These are phyloP conservation scores for Leucophenga maculata DNA, from an alignment of 2,888 invertebrate species.

Conservation along the genomic window DNA sequence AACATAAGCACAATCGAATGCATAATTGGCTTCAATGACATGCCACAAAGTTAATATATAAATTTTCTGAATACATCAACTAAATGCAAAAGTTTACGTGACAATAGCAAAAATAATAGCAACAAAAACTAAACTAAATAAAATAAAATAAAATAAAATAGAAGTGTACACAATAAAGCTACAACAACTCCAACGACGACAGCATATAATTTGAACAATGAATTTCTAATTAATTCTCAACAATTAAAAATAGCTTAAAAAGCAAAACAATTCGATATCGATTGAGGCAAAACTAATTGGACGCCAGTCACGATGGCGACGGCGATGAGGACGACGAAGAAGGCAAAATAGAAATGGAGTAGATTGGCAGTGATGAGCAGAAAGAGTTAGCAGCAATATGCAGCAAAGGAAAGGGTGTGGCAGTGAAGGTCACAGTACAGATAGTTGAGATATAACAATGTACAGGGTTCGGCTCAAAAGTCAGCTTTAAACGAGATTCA, in stretches of 20 bases:
- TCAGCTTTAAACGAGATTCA: too few species aligned
- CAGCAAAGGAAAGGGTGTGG: background rate
- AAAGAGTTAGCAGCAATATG: background rate
- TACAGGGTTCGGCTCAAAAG: too few species aligned
- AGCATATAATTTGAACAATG: constrained; percentile 5
- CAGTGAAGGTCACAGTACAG: background rate
- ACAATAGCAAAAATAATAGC: background rate
- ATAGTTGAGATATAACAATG: background rate
- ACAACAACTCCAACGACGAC: too few species aligned
- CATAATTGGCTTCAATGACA: too few species aligned
- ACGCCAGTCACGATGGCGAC: constrained; percentile 2
- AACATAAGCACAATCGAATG: too few species aligned
- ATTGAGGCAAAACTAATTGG: constrained; percentile 20
- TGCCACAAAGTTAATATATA: too few species aligned
- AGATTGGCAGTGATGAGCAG: background rate
- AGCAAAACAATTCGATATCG: constrained; percentile 20
- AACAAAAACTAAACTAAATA: background rate
- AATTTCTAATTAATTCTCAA: constrained; percentile 23
- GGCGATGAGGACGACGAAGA: background rate
- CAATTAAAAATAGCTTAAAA: constrained; percentile 15
- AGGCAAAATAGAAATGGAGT: background rate
- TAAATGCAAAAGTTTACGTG: background rate
- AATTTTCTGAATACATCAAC: too few species aligned
- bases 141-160: too few species aligned
- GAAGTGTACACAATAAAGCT: background rate